Evolutionary conservation across 2,888 invertebrate genomes (phyloP), one percentile per base, ranked within the genome.

Genomic region (Cerastis rubricosa): DNA sequence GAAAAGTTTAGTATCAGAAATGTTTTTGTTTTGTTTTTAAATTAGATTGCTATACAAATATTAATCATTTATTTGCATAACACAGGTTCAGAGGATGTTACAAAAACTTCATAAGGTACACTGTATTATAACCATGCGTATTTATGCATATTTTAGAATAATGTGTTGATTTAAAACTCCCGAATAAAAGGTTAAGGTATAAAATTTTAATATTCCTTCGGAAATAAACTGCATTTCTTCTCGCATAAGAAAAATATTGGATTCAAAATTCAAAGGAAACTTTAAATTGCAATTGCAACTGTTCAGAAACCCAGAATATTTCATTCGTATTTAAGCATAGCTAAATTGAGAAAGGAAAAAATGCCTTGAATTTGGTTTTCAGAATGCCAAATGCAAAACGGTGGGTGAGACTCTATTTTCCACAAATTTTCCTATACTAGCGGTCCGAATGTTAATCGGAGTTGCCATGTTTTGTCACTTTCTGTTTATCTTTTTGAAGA

Each of bases 231-330:
- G 19, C n/a, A 45, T 35, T 61, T 22, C 3, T 45, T n/a, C 11
- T 22, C 1, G 17, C 35, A 12, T 12, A 25, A n/a, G 25, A 43
- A 78, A 59, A 49, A 57, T 29, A 72, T n/a, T n/a, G 12, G 40
- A 43, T 61, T 17, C 8, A 22, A 59, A 78, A 35, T 45, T 45
- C 35, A 51, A 69, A 47, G 45, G 25, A 25, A 76, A 63, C 35
- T n/a, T 63, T 25, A 63, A 78, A 78, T 63, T 22, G 25, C 49
- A 45, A 65, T 72, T 29, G n/a, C n/a, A n/a, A n/a, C 11, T 51
- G 17, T 80, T 72, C 29, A 25, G 45, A 0, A 29, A 29, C 11
- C 5, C 14, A 4, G 40, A 43, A 70, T 29, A 57, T 40, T 74
- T 47, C 54, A n/a, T 19, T 49, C 47, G 19, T 43, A 25, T 59